Evolutionary conservation across 2,113 vertebrate species (phyloP), one percentile per base, ranked within the genome.

Genomic region (Mobula birostris): DNA sequence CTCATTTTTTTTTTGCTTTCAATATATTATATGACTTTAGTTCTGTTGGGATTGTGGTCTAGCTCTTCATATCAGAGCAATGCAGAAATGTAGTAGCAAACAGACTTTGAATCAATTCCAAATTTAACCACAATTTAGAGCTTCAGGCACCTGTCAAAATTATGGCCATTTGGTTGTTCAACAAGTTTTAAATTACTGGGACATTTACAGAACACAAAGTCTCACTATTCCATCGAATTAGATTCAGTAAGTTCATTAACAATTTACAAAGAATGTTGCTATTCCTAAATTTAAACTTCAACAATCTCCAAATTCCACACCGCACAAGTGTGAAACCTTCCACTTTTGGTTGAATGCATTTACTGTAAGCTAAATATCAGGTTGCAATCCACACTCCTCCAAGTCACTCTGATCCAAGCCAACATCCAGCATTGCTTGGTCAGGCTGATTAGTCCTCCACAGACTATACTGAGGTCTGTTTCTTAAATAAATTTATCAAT

Each of bases 221-320:
- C 85, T 48, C 3, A 72, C 11, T 70, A 91, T 48, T 87, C 83
- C 58, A 70, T 91, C 12, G 66, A 91, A 70, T 91, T 66, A 91
- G 82, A 58, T 85, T 2, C 88, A 68, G n/a, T 70, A 66, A 91
- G n/a, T 21, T 68, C 88, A 91, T 91, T 91, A 91, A 91, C 14
- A 66, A 91, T 68, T 70, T 29, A 85, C 82, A 61, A 85, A 85
- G 48, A 27, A 85, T 66, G 66, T 21, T 91, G 19, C n/a, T 32
- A 36, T 70, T 36, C 66, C 88, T 70, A 70, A 66, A 14, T 70
- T 91, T 17, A 68, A 91, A 91, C 63, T 36, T 83, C 56, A 21
- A 56, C 48, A 9, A 85, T 85, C 56, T 21, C 9, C 82, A 85
- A 58, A 24, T 61, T 85, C 82, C 56, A 29, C 82, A 61, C 9